phyloP scores from a whole-genome alignment of 1,140 invertebrate species.

The Atta colombica region DNA sequence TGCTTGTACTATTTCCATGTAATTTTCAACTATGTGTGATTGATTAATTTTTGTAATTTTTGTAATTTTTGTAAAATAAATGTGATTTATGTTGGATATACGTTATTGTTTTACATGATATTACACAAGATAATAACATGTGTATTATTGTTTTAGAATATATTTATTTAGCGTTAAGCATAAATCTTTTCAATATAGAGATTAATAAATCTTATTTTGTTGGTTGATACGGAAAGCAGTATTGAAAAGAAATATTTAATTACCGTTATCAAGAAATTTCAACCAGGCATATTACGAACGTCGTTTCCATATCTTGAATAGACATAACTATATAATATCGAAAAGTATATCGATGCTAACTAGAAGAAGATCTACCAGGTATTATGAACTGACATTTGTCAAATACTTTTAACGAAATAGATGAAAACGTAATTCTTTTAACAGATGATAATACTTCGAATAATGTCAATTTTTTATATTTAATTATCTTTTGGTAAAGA shows the following conservation, averaged over 20 bases:
- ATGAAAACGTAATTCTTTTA: not conserved
- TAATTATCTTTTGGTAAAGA: not conserved
- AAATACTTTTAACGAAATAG: not conserved
- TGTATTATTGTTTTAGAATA: too few relatives aligned
- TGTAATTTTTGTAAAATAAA: not conserved
- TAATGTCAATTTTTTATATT: constrained; percentile 7
- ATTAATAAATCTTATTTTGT: too few relatives aligned
- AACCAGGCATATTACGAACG: constrained; percentile 62
- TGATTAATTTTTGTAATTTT: not conserved
- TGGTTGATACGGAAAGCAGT: too few relatives aligned
- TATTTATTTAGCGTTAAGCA: too few relatives aligned
- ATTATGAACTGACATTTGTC: not conserved
- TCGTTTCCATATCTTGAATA: constrained; percentile 58
- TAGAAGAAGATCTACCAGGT: constrained; percentile 54
- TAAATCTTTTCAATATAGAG: too few relatives aligned
- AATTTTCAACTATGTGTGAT: not conserved
- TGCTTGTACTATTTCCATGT: not conserved
- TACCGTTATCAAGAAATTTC: constrained; percentile 54
- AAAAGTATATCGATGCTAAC: constrained; percentile 30
- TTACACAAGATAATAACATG: not conserved
- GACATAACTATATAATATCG: constrained; percentile 46
- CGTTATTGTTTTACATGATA: not conserved
- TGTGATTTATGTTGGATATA: not conserved
- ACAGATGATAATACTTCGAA: not conserved
- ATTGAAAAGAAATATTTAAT: constrained; percentile 46